phyloP scores from a whole-genome alignment of 2,113 vertebrate genomes.

The Nesogale talazaci region DNA sequence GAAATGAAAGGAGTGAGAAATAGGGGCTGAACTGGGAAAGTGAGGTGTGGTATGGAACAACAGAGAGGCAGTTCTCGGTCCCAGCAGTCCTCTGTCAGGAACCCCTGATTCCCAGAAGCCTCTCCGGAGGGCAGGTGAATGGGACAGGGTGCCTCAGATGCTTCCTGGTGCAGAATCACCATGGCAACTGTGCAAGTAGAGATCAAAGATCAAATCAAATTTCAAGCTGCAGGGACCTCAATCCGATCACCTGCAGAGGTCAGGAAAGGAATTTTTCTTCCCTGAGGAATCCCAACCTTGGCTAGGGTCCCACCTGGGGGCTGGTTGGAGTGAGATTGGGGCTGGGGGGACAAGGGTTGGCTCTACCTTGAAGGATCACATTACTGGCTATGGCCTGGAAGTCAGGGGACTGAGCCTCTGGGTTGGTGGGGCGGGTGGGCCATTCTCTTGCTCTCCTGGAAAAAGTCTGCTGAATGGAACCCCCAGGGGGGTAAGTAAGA shows the following conservation, averaged over 20 bases:
- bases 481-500: neutral
- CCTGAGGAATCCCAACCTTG: conserved; percentile 74
- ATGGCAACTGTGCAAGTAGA: conserved; percentile 81
- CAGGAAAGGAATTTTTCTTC: conserved; percentile 81
- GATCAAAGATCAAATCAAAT: conserved; percentile 83
- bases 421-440: conserved; percentile 53
- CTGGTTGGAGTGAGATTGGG: neutral
- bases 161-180: conserved; percentile 71
- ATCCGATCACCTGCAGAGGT: conserved; percentile 81
- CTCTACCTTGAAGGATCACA: conserved; percentile 62
- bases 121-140: conserved; percentile 71
- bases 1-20: conserved; percentile 13
- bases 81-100: no score
- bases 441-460: neutral
- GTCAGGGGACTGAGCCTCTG: conserved; percentile 58
- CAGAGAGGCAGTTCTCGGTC: neutral
- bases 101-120: conserved; percentile 20
- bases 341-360: conserved; percentile 29
- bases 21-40: neutral
- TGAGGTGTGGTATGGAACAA: neutral
- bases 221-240: conserved; percentile 77
- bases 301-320: conserved; percentile 74
- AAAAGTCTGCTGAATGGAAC: conserved; percentile 13
- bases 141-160: neutral
- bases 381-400: conserved; percentile 82